A percentile compares a stretch with the other conserved stretches of the same genome.
Conservation (phyloP, 2,113 vertebrate species). For the Eidolon helvum region DNA sequence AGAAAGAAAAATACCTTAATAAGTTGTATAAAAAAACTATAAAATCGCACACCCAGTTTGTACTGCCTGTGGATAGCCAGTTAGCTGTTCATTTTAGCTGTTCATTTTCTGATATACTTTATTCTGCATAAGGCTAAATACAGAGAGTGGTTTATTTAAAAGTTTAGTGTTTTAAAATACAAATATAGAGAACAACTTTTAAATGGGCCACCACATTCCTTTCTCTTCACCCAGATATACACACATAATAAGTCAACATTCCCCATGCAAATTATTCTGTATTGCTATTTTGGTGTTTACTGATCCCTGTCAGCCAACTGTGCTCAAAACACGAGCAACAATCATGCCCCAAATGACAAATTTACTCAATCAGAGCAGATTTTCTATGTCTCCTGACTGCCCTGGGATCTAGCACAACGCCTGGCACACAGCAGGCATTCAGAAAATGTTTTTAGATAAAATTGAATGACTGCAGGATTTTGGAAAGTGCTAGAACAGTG, state of each 20-base stretch:
- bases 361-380: not conserved
- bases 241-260: constrained; percentile 10
- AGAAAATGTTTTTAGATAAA: not conserved
- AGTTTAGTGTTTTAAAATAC: constrained; percentile 20
- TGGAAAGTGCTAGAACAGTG: not conserved
- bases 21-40: not conserved
- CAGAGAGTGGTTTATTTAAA: not conserved
- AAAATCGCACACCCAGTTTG: not conserved
- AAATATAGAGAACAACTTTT: constrained; percentile 27
- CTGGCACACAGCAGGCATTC: not conserved
- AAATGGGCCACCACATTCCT: constrained; percentile 57
- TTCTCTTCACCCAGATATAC: constrained; percentile 45
- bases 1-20: not conserved
- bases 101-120: not conserved
- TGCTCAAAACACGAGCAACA: constrained; percentile 36
- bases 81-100: not conserved
- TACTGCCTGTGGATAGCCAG: not conserved
- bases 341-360: constrained; percentile 32
- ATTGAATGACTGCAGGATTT: not conserved
- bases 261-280: constrained; percentile 37
- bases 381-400: not conserved
- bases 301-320: constrained; percentile 59
- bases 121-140: not conserved
- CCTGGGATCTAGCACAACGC: not conserved
- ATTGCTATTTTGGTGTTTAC: constrained; percentile 52